These are phyloP conservation scores for Halictus quadricinctus DNA, from an alignment of 2,888 invertebrate genomes.

Conservation along the genomic window DNA sequence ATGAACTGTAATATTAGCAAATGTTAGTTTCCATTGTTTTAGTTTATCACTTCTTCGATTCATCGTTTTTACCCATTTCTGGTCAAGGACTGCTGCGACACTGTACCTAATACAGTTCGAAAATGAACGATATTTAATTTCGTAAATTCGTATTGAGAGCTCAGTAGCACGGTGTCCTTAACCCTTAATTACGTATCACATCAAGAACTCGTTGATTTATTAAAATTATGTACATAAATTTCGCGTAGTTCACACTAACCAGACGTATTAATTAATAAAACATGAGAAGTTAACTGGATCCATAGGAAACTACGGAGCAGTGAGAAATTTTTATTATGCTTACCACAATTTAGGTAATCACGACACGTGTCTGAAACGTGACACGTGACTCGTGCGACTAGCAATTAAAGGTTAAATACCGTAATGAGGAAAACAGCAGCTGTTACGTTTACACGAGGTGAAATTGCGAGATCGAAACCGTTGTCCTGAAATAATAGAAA, in stretches of 20 bases:
- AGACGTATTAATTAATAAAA: conserved; percentile 10
- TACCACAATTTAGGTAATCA: not conserved
- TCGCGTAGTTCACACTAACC: not conserved
- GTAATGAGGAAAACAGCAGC: not conserved
- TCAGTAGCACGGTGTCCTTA: not conserved
- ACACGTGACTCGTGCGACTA: not conserved
- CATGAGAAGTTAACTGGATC: conserved; percentile 12
- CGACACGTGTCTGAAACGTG: not conserved
- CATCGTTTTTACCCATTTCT: too few relatives aligned
- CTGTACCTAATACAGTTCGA: not conserved
- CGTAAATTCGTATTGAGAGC: not conserved
- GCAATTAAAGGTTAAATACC: conserved; percentile 18
- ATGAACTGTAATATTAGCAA: not conserved
- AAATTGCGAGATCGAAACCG: conserved; percentile 3
- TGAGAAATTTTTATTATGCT: not conserved
- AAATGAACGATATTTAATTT: not conserved
- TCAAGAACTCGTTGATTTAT: not conserved
- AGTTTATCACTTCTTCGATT: not conserved
- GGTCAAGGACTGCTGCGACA: not conserved
- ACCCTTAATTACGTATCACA: not conserved
- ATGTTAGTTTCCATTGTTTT: not conserved
- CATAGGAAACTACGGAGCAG: not conserved
- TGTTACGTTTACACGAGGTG: conserved; percentile 7
- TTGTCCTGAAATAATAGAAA: conserved; percentile 26
- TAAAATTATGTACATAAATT: conserved; percentile 10